phyloP scores from a whole-genome alignment of 2,888 invertebrate genomes.

The Digitonthophagus gazella region DNA sequence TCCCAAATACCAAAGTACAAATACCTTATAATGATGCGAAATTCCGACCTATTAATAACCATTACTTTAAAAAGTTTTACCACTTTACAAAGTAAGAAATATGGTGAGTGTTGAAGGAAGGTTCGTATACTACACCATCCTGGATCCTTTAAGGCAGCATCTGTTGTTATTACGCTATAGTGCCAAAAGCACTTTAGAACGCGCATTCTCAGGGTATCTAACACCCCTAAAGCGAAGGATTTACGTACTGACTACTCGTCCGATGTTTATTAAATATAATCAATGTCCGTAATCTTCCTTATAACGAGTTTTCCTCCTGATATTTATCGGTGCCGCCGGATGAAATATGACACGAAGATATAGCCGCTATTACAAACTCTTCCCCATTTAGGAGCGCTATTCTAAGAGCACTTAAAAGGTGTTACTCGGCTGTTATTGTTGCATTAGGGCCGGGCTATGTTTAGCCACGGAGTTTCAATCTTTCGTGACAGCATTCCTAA shows the following conservation, averaged over 20 bases:
- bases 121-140: not conserved
- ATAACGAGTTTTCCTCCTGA: not conserved
- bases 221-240: not conserved
- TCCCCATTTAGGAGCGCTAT: not conserved
- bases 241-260: not conserved
- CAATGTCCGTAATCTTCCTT: not conserved
- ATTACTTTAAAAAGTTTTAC: too few relatives aligned
- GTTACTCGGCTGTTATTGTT: not conserved
- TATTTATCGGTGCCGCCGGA: not conserved
- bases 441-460: not conserved
- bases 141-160: not conserved
- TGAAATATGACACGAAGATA: not conserved
- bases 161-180: not conserved
- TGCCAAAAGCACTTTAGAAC: not conserved
- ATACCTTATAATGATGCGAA: too few relatives aligned
- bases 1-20: not conserved
- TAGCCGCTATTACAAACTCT: not conserved
- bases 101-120: not conserved
- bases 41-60: too few relatives aligned
- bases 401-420: not conserved
- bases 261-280: not conserved
- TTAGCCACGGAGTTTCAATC: not conserved
- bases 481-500: not conserved
- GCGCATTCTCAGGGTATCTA: not conserved
- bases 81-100: not conserved